These are phyloP conservation scores for Ifrita kowaldi DNA, from an alignment of 2,113 vertebrate species.

Conservation along the genomic window DNA sequence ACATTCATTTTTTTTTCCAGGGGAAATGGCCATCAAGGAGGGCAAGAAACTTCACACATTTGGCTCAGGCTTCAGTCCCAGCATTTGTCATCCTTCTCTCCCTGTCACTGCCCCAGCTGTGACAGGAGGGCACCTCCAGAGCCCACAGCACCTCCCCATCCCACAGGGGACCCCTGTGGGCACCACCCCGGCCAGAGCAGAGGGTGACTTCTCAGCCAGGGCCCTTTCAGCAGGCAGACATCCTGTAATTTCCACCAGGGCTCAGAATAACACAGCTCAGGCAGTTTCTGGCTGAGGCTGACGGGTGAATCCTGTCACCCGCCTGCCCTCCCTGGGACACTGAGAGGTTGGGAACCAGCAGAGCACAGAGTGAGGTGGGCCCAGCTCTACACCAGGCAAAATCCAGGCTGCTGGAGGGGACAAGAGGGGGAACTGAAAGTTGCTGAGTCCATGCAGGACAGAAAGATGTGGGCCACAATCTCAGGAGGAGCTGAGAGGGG, in stretches of 20 bases:
- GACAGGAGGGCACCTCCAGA: background rate
- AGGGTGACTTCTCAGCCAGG: background rate
- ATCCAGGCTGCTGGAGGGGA: background rate
- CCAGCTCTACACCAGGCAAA: background rate
- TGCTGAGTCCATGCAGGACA: background rate
- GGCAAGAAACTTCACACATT: background rate
- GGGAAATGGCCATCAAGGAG: background rate
- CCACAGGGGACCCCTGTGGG: fast-evolving
- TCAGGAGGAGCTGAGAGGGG: background rate
- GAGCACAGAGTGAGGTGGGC: background rate
- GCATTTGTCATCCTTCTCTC: background rate
- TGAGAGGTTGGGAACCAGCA: background rate
- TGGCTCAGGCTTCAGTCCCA: background rate
- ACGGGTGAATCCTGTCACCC: background rate
- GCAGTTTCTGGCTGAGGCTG: background rate
- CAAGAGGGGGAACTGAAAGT: background rate
- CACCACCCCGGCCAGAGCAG: background rate
- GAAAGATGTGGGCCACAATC: fast-evolving
- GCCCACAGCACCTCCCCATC: background rate
- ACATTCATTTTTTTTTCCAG: background rate
- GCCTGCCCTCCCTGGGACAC: background rate
- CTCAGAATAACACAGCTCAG: background rate
- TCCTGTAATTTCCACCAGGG: background rate
- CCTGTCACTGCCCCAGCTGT: background rate
- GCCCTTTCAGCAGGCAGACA: background rate